Base-by-base conservation (phyloP, 2,113 vertebrate genomes). In the Megaceryle maxima region DNA sequence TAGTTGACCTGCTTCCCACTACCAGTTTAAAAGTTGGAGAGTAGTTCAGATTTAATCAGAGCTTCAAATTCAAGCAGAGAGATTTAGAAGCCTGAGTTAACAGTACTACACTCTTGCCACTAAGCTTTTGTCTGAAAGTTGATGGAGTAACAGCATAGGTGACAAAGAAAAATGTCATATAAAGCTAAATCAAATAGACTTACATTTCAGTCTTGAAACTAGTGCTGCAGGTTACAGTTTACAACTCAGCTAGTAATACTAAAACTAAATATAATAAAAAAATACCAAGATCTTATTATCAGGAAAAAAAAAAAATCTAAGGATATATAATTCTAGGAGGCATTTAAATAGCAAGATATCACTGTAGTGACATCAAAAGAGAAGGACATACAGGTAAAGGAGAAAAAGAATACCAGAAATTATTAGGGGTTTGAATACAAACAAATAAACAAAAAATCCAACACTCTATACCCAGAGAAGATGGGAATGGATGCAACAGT, bases 361-460 rank as follows among this genome's bases (percentile, higher is more conserved):
- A 5, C 2, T 29, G 13, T 16, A 41, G 17, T 72, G 33, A 39
- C 17, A 56, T 46, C 4, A 56, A n/a, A 69, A 81, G 28, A 67
- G 2, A 51, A 21, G 5, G 6, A 33, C 5, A 6, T 21, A 26
- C 0, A n/a, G 0, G 0, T 48, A 59, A 59, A 90, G n/a, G 17
- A 88, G 28, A 25, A 74, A 66, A 83, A 74, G 9, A 55, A 60
- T 35, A 16, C 5, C 10, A 73, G 22, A 85, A 64, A 56, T 39
- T 48, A 8, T 68, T 18, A 48, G 6, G 11, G 8, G 2, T 5
- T 13, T 59, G 5, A 31, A 70, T 76, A 88, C 50, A 4, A 0
- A 31, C 56, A 55, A 50, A 24, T 11, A 50, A 50, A 20, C 37
- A 37, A 46, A 46, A 46, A 50, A 12, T 50, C 48, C 10, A 50